Base-by-base conservation (phyloP, 2,888 invertebrate species). In the Cryptocheilus praepositus region DNA sequence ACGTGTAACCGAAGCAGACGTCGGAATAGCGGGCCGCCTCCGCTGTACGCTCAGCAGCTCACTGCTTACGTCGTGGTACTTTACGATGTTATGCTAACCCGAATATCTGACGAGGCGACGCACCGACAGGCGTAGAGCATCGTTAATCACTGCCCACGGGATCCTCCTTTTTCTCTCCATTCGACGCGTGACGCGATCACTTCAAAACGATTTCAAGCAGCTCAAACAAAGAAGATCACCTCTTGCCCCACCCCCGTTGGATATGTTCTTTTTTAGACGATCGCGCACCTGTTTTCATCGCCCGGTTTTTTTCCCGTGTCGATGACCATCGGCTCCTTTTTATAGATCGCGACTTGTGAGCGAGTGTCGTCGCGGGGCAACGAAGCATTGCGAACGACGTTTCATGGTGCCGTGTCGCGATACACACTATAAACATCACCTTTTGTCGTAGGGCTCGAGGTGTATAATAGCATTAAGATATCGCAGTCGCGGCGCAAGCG, bases 21-120 rank as follows among this genome's bases (percentile, higher is more conserved):
- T 61, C 64, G 64, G 57, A n/a, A 4, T 5, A 36, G 36, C 36
- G 36, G 36, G 1, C 36, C 36, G 36, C 36, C 36, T 36, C 36
- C 36, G 36, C 11, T 36, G 36, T 11, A 25, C 52, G 52, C 49
- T n/a, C 25, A 19, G 3, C 59, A 52, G 54, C 52, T 67, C 57
- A 67, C 68, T 82, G 82, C 83, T 83, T 83, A 81, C 71, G 69
- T 77, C 77, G 77, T 64, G 71, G 72, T 79, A 73, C 76, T 84
- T 85, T 84, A 84, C 81, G 83, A 83, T 84, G 84, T 84, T 84
- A 83, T 83, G 76, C 74, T 82, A 84, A 84, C 83, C 81, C 80
- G 79, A 78, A 83, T 80, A 73, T 67, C 79, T 71, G 70, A 67
- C 64, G 70, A 72, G 61, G 66, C 70, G 70, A 64, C 65, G 70